Conservation (phyloP, 2,113 vertebrate species). For the Sapajus apella region DNA sequence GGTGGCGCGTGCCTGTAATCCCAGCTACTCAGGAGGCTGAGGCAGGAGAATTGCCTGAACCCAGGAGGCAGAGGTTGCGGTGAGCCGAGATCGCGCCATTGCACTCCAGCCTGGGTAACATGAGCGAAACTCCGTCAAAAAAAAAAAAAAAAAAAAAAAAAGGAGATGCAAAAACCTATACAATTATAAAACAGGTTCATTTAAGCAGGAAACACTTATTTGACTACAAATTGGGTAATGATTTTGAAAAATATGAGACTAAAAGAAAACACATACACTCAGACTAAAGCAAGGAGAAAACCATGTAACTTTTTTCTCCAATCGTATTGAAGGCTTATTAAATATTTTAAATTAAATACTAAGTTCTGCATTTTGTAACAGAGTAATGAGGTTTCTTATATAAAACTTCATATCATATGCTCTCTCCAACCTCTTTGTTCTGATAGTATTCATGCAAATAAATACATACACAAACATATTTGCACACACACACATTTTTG, state of each 20-base stretch:
- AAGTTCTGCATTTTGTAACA: background rate
- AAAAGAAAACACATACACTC: background rate
- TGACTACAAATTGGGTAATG: background rate
- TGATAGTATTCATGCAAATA: background rate
- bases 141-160: constrained; percentile 48
- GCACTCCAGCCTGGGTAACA: no score
- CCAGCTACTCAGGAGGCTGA: no score
- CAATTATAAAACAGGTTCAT: background rate
- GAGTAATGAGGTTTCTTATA: background rate
- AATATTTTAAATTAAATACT: background rate
- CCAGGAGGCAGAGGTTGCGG: no score
- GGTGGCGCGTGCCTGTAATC: no score
- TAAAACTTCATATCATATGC: background rate
- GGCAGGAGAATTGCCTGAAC: no score
- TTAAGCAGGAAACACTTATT: background rate
- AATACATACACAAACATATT: background rate
- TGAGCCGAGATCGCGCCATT: no score
- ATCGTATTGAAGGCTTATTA: background rate
- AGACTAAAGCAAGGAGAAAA: background rate
- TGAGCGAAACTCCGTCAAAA: no score
- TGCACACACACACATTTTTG: background rate
- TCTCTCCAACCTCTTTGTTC: background rate
- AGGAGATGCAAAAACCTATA: background rate
- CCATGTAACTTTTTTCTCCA: background rate
- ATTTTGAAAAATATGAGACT: constrained; percentile 23